phyloP scores from a whole-genome alignment of 2,113 vertebrate genomes.

The Pelobates fuscus region DNA sequence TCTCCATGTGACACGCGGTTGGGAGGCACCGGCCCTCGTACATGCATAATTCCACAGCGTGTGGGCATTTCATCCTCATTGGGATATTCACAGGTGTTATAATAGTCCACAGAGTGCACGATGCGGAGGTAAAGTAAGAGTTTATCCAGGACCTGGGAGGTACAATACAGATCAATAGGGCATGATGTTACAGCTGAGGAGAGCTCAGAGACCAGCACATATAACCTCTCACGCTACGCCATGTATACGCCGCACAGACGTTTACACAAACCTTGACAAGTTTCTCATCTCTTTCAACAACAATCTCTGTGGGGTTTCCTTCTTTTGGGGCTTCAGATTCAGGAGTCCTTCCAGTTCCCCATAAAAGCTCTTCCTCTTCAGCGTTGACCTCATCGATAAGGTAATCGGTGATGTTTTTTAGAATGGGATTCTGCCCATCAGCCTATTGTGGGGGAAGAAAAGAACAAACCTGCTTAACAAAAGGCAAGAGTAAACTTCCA shows the following conservation, averaged over 20 bases:
- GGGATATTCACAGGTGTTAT: slow-evolving; percentile 89
- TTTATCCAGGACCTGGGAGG: slow-evolving; percentile 82
- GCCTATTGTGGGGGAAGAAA: slow-evolving; percentile 55
- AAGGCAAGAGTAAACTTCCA: background rate
- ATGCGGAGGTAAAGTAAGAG: slow-evolving; percentile 85
- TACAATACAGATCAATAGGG: too few species aligned
- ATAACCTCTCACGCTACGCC: background rate
- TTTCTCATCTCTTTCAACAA: slow-evolving; percentile 88
- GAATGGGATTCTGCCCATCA: slow-evolving; percentile 86
- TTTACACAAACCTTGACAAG: slow-evolving; percentile 77
- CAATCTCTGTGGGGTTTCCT: slow-evolving; percentile 82
- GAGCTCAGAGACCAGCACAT: background rate
- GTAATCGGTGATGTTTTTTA: slow-evolving; percentile 93
- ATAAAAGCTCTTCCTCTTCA: slow-evolving; percentile 89
- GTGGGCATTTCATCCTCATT: slow-evolving; percentile 95
- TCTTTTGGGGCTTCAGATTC: slow-evolving; percentile 81
- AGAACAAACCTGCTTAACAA: too few species aligned
- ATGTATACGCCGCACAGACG: background rate
- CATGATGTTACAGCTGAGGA: background rate
- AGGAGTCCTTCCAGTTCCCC: slow-evolving; percentile 72
- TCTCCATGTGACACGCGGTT: slow-evolving; percentile 87
- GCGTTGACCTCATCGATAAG: slow-evolving; percentile 93
- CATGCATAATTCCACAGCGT: slow-evolving; percentile 90
- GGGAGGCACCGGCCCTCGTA: slow-evolving; percentile 86
- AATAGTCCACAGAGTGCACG: slow-evolving; percentile 91